Evolutionary conservation across 2,113 vertebrate genomes (phyloP).

Genomic region (cattle (Bos taurus)): DNA sequence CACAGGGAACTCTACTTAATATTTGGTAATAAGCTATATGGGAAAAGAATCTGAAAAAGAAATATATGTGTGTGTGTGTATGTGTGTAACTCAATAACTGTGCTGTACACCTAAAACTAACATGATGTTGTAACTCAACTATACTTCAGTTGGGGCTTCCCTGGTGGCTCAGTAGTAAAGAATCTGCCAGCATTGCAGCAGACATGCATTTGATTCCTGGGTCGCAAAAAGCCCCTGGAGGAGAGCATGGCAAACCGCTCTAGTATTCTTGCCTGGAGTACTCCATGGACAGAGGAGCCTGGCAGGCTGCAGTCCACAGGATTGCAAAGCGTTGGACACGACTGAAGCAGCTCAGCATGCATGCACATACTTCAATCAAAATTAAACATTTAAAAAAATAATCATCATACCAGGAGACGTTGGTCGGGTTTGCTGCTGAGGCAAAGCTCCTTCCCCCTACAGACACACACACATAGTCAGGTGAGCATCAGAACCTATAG

Average conservation of each 20-base stretch:
- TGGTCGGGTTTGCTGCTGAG: not conserved
- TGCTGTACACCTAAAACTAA: not conserved
- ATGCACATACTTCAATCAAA: not conserved
- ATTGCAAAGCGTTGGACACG: fast-evolving
- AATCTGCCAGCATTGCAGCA: not conserved
- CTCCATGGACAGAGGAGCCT: not conserved
- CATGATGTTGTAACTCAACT: not conserved
- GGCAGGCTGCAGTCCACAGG: not conserved
- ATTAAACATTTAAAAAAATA: not conserved
- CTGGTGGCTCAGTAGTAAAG: not conserved
- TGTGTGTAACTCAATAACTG: not conserved
- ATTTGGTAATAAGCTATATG: not conserved
- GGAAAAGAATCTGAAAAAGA: not conserved
- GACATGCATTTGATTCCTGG: not conserved
- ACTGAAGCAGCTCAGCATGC: not conserved
- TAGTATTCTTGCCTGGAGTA: not conserved
- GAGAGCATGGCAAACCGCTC: not conserved
- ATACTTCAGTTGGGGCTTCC: not conserved
- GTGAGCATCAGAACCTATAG: not conserved
- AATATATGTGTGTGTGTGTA: not conserved
- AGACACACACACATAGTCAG: too few species aligned
- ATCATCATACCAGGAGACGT: not conserved
- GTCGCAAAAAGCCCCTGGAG: not conserved
- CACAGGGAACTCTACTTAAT: not conserved
- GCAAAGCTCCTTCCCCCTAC: not conserved